Evolutionary conservation across 2,113 vertebrate species (phyloP).

Genomic region (Leptodactylus fuscus): DNA sequence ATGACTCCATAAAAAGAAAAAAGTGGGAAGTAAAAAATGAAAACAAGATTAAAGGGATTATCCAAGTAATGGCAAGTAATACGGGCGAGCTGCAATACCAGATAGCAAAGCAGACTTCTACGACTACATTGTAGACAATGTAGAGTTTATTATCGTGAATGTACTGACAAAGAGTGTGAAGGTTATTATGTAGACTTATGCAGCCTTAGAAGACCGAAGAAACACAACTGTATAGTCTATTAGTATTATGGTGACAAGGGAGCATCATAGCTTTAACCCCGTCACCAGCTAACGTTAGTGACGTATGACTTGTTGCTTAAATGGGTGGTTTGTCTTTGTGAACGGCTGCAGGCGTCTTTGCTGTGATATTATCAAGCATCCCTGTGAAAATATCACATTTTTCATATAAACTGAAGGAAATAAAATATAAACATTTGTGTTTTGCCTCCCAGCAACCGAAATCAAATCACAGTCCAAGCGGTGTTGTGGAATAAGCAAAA

Average conservation of each 20-base stretch:
- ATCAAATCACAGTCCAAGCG: slow-evolving; percentile 63
- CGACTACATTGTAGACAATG: too few species aligned
- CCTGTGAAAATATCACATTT: slow-evolving; percentile 65
- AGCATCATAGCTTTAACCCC: slow-evolving; percentile 73
- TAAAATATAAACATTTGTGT: slow-evolving; percentile 62
- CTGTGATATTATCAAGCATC: slow-evolving; percentile 55
- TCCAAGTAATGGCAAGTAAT: too few species aligned
- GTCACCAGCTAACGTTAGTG: slow-evolving; percentile 72
- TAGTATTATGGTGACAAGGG: slow-evolving; percentile 69
- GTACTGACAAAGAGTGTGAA: too few species aligned
- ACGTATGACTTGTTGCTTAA: slow-evolving; percentile 66
- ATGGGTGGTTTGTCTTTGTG: slow-evolving; percentile 59
- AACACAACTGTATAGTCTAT: slow-evolving; percentile 66
- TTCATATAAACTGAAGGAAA: slow-evolving; percentile 57
- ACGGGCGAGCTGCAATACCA: too few species aligned
- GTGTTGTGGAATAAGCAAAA: slow-evolving; percentile 67
- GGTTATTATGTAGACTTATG: background rate
- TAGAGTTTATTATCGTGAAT: too few species aligned
- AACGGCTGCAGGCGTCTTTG: slow-evolving; percentile 58
- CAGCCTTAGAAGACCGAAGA: slow-evolving; percentile 61
- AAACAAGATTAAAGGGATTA: too few species aligned
- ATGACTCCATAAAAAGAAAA: too few species aligned
- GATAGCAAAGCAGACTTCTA: too few species aligned
- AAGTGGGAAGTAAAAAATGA: too few species aligned
- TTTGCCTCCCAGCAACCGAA: slow-evolving; percentile 66